These are phyloP conservation scores for Lepus oiostolus DNA, from an alignment of 2,797 vertebrate genomes.

Conservation along the genomic window DNA sequence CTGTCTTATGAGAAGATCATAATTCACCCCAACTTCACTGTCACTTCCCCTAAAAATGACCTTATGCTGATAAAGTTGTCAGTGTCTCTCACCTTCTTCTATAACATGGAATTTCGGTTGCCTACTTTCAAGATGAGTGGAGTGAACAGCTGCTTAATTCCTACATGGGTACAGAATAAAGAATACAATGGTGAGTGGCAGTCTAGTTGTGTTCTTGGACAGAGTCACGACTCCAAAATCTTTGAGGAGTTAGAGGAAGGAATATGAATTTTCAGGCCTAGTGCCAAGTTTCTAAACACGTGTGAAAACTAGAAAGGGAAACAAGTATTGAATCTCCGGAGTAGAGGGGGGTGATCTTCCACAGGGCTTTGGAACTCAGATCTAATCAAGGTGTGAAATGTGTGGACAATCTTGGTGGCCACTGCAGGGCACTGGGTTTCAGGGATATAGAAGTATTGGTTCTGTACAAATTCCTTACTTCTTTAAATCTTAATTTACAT, in stretches of 20 bases:
- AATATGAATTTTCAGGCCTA: background rate
- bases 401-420: background rate
- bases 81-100: background rate
- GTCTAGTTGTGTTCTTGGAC: background rate
- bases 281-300: background rate
- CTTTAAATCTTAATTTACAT: conserved; percentile 24
- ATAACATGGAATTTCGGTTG: conserved; percentile 1
- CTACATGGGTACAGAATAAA: conserved; percentile 9
- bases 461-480: conserved; percentile 26
- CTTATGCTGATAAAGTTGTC: conserved; percentile 67
- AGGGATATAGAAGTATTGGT: background rate
- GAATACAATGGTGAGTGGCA: conserved; percentile 40
- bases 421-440: background rate
- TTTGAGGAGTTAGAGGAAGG: background rate
- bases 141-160: background rate
- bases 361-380: background rate
- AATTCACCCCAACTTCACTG: conserved; percentile 52
- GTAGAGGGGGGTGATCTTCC: background rate
- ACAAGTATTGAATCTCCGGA: background rate
- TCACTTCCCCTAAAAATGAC: conserved; percentile 57
- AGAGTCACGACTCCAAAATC: background rate
- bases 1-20: conserved; percentile 59
- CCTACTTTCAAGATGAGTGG: background rate
- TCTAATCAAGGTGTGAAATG: background rate
- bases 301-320: background rate